Evolutionary conservation across 1,140 invertebrate species (phyloP).

Genomic region (Cotesia glomerata): DNA sequence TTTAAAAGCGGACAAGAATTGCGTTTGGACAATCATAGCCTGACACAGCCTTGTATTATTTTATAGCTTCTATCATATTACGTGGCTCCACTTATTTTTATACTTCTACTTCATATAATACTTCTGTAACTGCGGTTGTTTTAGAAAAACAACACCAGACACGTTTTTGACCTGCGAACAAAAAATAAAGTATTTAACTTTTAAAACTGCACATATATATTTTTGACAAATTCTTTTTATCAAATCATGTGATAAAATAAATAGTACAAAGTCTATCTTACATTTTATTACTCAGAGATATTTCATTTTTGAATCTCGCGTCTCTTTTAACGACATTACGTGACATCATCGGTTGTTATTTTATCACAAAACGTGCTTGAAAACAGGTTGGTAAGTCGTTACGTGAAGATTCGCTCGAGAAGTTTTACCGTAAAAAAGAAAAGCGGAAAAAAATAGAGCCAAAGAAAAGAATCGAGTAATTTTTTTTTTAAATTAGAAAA

Average conservation of each 20-base stretch:
- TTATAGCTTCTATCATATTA: neutral
- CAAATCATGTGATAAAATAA: neutral
- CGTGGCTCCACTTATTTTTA: too few species aligned
- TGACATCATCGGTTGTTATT: slow-evolving; percentile 22
- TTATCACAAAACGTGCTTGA: slow-evolving; percentile 15
- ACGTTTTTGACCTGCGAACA: too few species aligned
- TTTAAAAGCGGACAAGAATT: slow-evolving; percentile 62
- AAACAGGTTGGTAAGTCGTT: slow-evolving; percentile 21
- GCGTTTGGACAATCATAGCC: slow-evolving; percentile 66
- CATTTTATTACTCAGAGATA: neutral
- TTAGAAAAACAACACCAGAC: too few species aligned
- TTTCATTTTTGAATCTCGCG: neutral
- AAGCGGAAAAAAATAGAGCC: neutral
- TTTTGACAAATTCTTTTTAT: too few species aligned
- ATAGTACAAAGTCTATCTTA: neutral
- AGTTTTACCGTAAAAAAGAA: neutral
- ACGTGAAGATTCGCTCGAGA: neutral
- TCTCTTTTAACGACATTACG: slow-evolving; percentile 17
- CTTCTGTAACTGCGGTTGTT: too few species aligned
- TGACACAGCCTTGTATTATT: slow-evolving; percentile 41
- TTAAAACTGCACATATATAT: neutral
- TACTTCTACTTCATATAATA: too few species aligned
- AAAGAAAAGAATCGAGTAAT: too few species aligned
- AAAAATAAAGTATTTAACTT: too few species aligned
- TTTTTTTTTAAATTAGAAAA: too few species aligned